phyloP scores from a whole-genome alignment of 2,797 vertebrate species.

The Acridotheres tristis region DNA sequence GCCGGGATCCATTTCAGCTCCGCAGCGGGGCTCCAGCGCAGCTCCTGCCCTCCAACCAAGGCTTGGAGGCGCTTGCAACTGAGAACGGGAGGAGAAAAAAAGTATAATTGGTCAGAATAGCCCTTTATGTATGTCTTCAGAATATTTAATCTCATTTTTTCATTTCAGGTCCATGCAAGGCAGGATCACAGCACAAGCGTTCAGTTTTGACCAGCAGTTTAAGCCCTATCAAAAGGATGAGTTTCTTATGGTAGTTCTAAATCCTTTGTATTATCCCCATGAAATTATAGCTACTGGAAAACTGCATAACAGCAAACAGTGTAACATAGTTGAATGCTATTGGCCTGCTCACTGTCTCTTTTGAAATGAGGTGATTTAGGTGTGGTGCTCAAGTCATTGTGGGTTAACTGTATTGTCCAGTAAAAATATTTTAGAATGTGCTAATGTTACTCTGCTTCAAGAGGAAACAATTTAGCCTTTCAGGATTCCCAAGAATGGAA shows the following conservation, averaged over 20 bases:
- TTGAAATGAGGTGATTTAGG: background rate
- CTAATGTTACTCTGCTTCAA: background rate
- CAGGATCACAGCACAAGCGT: constrained; percentile 81
- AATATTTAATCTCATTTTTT: background rate
- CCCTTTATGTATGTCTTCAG: background rate
- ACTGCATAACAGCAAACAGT: rapidly evolving
- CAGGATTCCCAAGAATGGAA: background rate
- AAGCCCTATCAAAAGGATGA: constrained; percentile 78
- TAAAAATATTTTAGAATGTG: constrained; percentile 17
- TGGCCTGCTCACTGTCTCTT: background rate
- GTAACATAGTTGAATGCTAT: background rate
- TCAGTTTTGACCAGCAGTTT: constrained; percentile 87
- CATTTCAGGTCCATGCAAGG: constrained; percentile 88
- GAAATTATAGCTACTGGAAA: background rate
- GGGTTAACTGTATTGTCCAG: background rate
- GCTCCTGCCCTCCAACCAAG: background rate
- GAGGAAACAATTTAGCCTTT: background rate
- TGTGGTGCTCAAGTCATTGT: background rate
- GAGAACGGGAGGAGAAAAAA: background rate
- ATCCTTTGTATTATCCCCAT: background rate
- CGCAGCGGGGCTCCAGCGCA: background rate
- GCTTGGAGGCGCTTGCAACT: background rate
- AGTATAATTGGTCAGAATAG: background rate
- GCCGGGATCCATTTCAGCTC: background rate
- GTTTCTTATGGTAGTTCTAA: constrained; percentile 81